Conservation (phyloP, 2,113 vertebrate genomes). For the Beaufortia kweichowensis region DNA sequence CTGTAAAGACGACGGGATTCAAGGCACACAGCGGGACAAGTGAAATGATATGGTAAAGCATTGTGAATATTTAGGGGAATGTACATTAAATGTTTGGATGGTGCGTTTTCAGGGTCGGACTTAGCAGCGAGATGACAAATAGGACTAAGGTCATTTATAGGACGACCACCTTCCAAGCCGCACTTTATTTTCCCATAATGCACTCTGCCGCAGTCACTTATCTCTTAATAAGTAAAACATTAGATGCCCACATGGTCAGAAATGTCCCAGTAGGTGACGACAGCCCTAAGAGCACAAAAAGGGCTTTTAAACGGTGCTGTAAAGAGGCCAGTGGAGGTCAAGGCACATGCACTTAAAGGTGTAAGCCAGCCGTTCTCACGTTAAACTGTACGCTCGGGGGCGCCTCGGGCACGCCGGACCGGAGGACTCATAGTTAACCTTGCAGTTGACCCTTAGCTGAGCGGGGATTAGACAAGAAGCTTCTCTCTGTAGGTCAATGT, state of each 20-base stretch:
- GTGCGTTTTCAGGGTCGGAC: too few relatives aligned
- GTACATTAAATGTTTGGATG: background rate
- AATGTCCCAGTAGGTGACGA: constrained; percentile 2
- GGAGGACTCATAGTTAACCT: constrained; percentile 2
- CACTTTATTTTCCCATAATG: background rate
- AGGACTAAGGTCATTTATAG: too few relatives aligned
- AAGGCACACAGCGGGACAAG: background rate
- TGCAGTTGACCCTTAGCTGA: constrained; percentile 4
- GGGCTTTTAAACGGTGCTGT: background rate
- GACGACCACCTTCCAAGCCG: background rate
- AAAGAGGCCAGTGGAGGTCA: background rate
- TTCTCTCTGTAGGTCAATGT: constrained; percentile 7
- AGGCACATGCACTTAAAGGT: constrained; percentile 8
- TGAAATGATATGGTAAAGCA: background rate
- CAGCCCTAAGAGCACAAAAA: constrained; percentile 8
- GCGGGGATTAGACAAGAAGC: background rate
- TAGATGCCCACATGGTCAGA: constrained; percentile 13
- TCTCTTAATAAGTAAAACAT: background rate
- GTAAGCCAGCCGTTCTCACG: constrained; percentile 14
- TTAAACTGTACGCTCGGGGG: constrained; percentile 11
- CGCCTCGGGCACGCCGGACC: background rate
- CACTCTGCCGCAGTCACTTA: background rate
- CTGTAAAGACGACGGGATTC: background rate
- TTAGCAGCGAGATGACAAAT: too few relatives aligned
- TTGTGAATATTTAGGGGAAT: constrained; percentile 19